phyloP scores from a whole-genome alignment of 2,113 vertebrate species.

The Tapirus terrestris region DNA sequence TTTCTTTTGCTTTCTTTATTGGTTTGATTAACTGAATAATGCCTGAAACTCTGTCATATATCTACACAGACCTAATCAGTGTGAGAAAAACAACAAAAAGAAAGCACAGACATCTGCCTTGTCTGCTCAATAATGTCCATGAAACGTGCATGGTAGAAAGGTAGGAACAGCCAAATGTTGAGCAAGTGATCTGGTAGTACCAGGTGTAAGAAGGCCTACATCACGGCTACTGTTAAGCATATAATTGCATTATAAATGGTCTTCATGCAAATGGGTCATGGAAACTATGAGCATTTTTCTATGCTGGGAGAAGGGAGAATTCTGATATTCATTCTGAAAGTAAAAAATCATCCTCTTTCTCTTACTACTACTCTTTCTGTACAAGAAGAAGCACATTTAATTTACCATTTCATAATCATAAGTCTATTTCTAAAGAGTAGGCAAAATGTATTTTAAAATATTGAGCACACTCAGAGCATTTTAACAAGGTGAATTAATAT shows the following conservation, averaged over 20 bases:
- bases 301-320: background rate
- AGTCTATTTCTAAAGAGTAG: background rate
- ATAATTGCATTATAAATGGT: conserved; percentile 65
- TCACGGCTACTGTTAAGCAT: conserved; percentile 18
- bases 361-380: conserved; percentile 20
- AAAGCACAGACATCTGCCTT: background rate
- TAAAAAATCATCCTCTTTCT: conserved; percentile 20
- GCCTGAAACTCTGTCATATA: background rate
- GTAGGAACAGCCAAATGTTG: background rate
- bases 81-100: conserved; percentile 11
- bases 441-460: conserved; percentile 40
- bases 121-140: conserved; percentile 30
- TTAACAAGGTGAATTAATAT: conserved; percentile 15
- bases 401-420: background rate
- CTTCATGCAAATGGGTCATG: background rate
- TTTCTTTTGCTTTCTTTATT: conserved; percentile 38
- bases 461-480: background rate
- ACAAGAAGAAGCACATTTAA: background rate
- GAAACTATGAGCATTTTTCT: conserved; percentile 6
- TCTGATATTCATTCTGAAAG: conserved; percentile 40
- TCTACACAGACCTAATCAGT: background rate
- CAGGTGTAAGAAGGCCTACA: background rate
- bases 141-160: background rate
- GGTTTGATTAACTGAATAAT: background rate
- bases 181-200: background rate